These are phyloP conservation scores for Diabrotica undecimpunctata DNA, from an alignment of 1,140 invertebrate genomes.

Conservation along the genomic window DNA sequence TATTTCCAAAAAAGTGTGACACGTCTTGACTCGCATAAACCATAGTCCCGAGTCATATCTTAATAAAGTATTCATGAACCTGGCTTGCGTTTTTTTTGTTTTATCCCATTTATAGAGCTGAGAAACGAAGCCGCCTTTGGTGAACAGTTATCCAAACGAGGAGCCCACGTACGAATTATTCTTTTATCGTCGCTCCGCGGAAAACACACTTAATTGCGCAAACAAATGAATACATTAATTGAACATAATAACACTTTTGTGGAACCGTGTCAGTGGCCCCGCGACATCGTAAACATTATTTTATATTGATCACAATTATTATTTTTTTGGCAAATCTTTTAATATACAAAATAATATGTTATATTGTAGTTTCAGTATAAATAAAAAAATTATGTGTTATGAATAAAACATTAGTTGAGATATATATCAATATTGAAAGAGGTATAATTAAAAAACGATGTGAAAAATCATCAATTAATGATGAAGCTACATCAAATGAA, in stretches of 20 bases:
- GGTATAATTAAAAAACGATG: too few species aligned
- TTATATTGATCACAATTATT: not conserved
- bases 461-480: too few species aligned
- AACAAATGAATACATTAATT: slow-evolving; percentile 16
- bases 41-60: not conserved
- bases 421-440: too few species aligned
- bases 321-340: too few species aligned
- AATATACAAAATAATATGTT: too few species aligned
- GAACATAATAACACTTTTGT: not conserved
- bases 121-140: slow-evolving; percentile 5
- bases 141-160: slow-evolving; percentile 15
- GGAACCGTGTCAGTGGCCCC: not conserved
- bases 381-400: too few species aligned
- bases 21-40: not conserved
- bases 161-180: slow-evolving; percentile 7
- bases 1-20: not conserved
- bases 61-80: not conserved
- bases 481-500: too few species aligned
- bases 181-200: slow-evolving; percentile 11
- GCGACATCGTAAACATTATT: not conserved
- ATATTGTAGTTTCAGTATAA: too few species aligned
- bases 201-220: slow-evolving; percentile 13
- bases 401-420: too few species aligned
- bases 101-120: not conserved
- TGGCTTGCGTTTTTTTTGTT: not conserved